Evolutionary conservation across 2,113 vertebrate species (phyloP).

Genomic region (Aviceda subcristata): DNA sequence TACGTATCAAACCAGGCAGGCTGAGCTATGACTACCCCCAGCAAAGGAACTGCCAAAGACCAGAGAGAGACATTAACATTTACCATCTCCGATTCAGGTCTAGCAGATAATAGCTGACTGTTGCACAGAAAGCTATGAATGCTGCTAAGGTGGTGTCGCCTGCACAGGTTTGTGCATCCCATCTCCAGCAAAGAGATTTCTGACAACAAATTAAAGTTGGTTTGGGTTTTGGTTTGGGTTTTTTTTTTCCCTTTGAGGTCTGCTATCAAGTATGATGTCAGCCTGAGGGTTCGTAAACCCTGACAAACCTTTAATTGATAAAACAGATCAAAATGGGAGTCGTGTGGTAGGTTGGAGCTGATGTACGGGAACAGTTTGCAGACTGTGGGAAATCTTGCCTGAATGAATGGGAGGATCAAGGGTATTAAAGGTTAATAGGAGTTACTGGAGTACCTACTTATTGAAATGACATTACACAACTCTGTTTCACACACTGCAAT

Average conservation of each 20-base stretch:
- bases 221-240: neutral
- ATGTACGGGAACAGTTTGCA: neutral
- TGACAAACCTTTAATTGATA: neutral
- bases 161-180: neutral
- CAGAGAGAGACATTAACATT: neutral
- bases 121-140: neutral
- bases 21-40: neutral
- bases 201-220: neutral
- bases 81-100: accelerated
- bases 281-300: neutral
- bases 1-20: neutral
- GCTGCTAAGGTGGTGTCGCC: neutral
- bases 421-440: slow-evolving; percentile 18
- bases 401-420: slow-evolving; percentile 8
- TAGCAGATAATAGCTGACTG: neutral
- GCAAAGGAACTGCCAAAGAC: neutral
- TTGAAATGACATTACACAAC: neutral
- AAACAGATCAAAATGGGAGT: neutral
- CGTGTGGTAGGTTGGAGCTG: neutral
- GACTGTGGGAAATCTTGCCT: slow-evolving; percentile 18
- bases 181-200: neutral
- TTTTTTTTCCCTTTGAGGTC: neutral
- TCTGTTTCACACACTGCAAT: slow-evolving; percentile 3
- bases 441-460: neutral
- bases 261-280: neutral